Evolutionary conservation across 2,113 vertebrate genomes (phyloP), one percentile per base, ranked within the genome.

Genomic region (Anhinga rufa): DNA sequence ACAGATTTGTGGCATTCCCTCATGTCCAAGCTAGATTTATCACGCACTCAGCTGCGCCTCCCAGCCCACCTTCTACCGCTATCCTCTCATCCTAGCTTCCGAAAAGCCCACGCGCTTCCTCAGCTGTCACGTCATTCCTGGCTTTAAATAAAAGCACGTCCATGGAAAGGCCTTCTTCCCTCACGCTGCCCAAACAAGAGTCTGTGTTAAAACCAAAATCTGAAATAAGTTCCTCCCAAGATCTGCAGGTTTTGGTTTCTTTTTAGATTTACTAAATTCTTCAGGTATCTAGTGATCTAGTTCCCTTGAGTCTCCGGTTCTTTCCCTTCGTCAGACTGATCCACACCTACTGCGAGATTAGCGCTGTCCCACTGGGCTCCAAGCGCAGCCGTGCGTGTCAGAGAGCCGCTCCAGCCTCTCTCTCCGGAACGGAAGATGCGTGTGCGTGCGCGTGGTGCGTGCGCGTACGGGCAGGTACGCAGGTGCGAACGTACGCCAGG

Each of bases 401-500:
- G 29, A 34, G 0, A 46, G 21, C 28, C 36, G 14, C 12, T 29
- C 52, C 3, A 17, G n/a, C 4, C 40, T 71, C 19, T 2, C 6
- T 62, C 49, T n/a, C 17, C 32, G 40, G 36, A 76, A 54, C 10
- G 21, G 29, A 36, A 79, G 29, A 16, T 3, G 8, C 2, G 2
- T 19, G 3, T 12, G 38, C 38, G 38, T 40, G 38, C 1, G 4
- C 12, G 42, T 6, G 5, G 57, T 24, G 13, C 0, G 0, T 7
- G 18, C 8, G 15, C 26, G 24, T 14, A 7, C 5, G 14, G 20
- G 12, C 5, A 4, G 12, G 12, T 2, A 9, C 10, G 17, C 10
- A 31, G 19, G 17, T 16, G 26, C 14, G 51, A 52, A 14, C 1
- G 7, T 1, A 31, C 54, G 6, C 17, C 28, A 22, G 40, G 8